Base-by-base conservation (phyloP, 1,140 invertebrate species). In the Trichoplusia ni region DNA sequence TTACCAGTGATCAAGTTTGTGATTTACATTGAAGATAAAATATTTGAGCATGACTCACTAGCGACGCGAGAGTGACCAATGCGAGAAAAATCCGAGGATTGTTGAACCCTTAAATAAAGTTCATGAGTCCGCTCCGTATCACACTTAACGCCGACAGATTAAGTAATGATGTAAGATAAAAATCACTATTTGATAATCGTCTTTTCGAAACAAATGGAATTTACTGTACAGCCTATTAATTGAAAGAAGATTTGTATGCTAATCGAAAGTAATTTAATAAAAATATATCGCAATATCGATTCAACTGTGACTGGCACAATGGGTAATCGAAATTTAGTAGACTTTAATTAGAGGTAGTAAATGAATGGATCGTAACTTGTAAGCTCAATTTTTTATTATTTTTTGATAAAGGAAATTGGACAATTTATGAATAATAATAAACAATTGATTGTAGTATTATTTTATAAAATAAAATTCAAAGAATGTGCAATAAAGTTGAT, bases 21-120 rank as follows among this genome's bases (percentile, higher is more conserved):
- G 38, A 56, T 56, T 40, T 42, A 29, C 38, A 5, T 58, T 13
- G n/a, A 56, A 21, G 53, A 56, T 56, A 25, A 56, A 19, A 56
- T 11, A 21, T 14, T 42, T 3, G 9, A 27, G 2, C 14, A 31
- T 58, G 54, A 58, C 14, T 58, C 54, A 58, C 38, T 58, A 42
- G 42, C 54, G 25, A 58, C 42, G 25, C 29, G n/a, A n/a, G n/a
- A 14, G 14, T 58, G 54, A 58, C 13, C 23, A 58, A 40, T 40
- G 25, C 54, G 38, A 31, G 37, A 58, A 31, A 25, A 4, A 58
- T 58, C 18, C 27, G 6, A 42, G 21, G 25, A 44, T 58, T 38
- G 54, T 58, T 44, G 42, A 58, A 44, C 4, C 8, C 31, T 29
- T 29, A n/a, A 16, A 31, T 58, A 29, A 42, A 44, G 38, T 19